Evolutionary conservation across 2,888 invertebrate genomes (phyloP), one percentile per base, ranked within the genome.

Genomic region (Epirrita christyi): DNA sequence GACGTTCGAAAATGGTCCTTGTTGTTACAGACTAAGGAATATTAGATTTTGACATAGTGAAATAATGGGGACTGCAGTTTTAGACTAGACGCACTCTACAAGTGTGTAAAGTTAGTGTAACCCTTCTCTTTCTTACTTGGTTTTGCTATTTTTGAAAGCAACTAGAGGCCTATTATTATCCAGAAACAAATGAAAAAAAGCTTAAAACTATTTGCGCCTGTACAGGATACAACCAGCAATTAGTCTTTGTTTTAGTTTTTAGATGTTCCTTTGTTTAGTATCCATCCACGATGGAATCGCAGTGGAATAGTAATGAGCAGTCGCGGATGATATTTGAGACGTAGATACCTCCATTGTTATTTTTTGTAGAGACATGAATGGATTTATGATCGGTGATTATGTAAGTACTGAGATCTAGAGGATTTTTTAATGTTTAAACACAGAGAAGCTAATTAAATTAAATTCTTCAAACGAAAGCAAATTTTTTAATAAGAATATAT

Each of bases 231-330:
- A 49, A 50, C 63, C 59, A 51, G 67, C 72, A 75, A 75, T 76
- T 70, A 78, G 73, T 75, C 78, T 75, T 78, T 79, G 80, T 78
- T 76, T 79, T 70, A 73, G 71, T 75, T 78, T 78, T 78, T 76
- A 63, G 68, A 56, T 61, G 55, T 57, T 72, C 77, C 64, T 76
- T 80, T 78, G 79, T 78, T 75, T 47, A 59, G 52, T 57, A 41
- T 50, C 56, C 53, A 51, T 38, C 42, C 43, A 42, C 21, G 41
- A 64, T 55, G 53, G 74, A 72, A 82, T 81, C 69, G 65, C 75
- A 72, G 74, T 71, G 67, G 70, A 69, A 80, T 78, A 72, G 67
- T 78, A 83, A 84, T 82, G 73, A 77, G 71, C 43, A 71, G 71
- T 67, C 70, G 70, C 70, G 70, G 61, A 67, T 68, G 70, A 70